A percentile compares a stretch with the other conserved stretches of the same genome.
phyloP scores from a whole-genome alignment of 1,140 invertebrate species.

The Zaprionus taronus region DNA sequence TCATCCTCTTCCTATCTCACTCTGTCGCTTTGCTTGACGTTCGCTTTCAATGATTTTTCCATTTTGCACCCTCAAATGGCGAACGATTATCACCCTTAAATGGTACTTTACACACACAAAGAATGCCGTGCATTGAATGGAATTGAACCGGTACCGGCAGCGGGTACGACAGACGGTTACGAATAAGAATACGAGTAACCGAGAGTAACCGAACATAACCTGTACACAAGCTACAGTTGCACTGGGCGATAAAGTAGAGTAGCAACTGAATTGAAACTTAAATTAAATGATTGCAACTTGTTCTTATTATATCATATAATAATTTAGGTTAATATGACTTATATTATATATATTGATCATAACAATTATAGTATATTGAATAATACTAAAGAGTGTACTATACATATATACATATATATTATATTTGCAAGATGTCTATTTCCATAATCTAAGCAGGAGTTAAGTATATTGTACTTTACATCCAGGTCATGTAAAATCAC shows the following conservation, averaged over 20 bases:
- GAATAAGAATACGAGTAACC: background rate
- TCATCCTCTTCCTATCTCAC: background rate
- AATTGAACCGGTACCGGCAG: slow-evolving; percentile 64
- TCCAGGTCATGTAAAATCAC: too few relatives aligned
- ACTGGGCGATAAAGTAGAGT: background rate
- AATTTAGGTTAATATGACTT: too few relatives aligned
- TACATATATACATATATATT: too few relatives aligned
- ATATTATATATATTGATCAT: too few relatives aligned
- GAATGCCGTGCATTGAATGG: slow-evolving; percentile 78
- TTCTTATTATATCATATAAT: background rate
- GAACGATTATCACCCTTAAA: slow-evolving; percentile 84
- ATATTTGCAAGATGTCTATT: too few relatives aligned
- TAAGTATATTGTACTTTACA: too few relatives aligned
- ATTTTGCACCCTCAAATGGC: slow-evolving; percentile 83
- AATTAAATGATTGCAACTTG: background rate
- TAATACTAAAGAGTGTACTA: too few relatives aligned
- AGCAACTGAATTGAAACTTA: background rate
- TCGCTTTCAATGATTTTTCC: slow-evolving; percentile 79
- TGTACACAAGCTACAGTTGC: background rate
- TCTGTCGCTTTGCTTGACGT: slow-evolving; percentile 45
- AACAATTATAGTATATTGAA: too few relatives aligned
- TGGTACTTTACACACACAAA: slow-evolving; percentile 84
- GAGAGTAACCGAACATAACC: background rate
- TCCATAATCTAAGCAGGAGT: too few relatives aligned
- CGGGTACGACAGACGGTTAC: background rate